These are phyloP conservation scores for Druon quercuslanigerum DNA, from an alignment of 1,140 invertebrate species.

Conservation along the genomic window DNA sequence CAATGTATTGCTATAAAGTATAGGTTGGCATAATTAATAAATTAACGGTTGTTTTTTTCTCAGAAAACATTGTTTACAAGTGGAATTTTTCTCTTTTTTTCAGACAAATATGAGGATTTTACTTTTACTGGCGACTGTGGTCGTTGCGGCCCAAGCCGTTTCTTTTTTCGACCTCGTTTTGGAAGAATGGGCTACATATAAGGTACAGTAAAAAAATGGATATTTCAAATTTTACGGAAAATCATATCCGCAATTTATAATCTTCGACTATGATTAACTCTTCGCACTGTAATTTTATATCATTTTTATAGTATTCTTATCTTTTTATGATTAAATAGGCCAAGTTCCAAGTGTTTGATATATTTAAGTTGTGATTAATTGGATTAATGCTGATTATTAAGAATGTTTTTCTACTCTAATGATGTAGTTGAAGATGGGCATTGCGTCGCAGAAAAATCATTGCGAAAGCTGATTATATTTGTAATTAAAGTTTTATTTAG, in stretches of 20 bases:
- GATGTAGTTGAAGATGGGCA: constrained; percentile 9
- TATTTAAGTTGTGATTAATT: too few relatives aligned
- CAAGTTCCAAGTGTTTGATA: too few relatives aligned
- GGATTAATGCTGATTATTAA: too few relatives aligned
- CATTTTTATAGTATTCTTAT: too few relatives aligned
- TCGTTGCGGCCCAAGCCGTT: constrained; percentile 77
- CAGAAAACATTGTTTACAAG: too few relatives aligned
- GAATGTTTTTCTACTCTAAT: too few relatives aligned
- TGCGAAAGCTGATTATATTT: not conserved
- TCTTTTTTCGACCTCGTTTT: constrained; percentile 82
- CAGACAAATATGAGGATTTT: constrained; percentile 73
- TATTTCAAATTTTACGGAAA: not conserved
- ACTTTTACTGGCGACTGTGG: constrained; percentile 71
- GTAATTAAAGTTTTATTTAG: not conserved
- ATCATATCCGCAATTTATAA: not conserved
- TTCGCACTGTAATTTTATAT: not conserved
- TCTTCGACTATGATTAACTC: not conserved
- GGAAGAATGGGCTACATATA: constrained; percentile 86
- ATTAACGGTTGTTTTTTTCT: too few relatives aligned
- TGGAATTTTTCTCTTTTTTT: constrained; percentile 38
- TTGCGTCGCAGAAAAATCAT: constrained; percentile 1
- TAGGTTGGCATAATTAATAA: too few relatives aligned
- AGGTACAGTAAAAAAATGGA: constrained; percentile 75
- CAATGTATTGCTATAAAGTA: too few relatives aligned
- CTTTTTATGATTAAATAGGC: too few relatives aligned